Evolutionary conservation across 2,888 invertebrate genomes (phyloP), one percentile per base, ranked within the genome.

Genomic region (Eupithecia abbreviata): DNA sequence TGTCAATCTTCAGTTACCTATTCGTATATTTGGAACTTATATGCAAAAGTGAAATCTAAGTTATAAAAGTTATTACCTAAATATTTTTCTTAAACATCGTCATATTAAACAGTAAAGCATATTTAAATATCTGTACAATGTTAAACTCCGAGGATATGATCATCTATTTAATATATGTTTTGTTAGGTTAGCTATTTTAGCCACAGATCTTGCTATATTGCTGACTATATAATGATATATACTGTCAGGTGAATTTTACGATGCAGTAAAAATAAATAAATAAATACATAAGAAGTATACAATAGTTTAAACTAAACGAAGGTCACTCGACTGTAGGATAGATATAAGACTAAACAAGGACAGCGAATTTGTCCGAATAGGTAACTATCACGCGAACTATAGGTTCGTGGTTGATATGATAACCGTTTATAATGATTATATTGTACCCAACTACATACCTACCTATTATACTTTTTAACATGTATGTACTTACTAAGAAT

Each of bases 351-450:
- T 67, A 66, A 72, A 72, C 74, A 76, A 76, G 78, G 76, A 78
- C 77, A 73, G 55, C 71, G 69, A 73, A 72, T 78, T 66, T 49
- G 69, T 55, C 66, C 76, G 51, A 76, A 78, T 55, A 66, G 78
- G 71, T 49, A 66, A 72, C 66, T 69, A 74, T 74, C 78, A 78
- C 78, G 76, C 76, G n/a, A 76, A 67, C 72, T 69, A 18, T n/a
- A 58, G 18, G 67, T 77, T 73, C 78, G 76, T 78, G 78, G 69
- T 49, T 76, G 74, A 69, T 74, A 72, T 76, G 74, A 69, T 74
- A 72, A 72, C 74, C 74, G 69, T 76, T 76, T 74, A 62, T 30
- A 62, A 18, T 62, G 30, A 10, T 62, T 30, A 62, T 62, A 4
- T 62, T 62, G 4, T 30, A 62, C 43, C 43, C 30, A 30, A 30